These are phyloP conservation scores for Campoplex capitator DNA, from an alignment of 2,888 invertebrate genomes.

Conservation along the genomic window DNA sequence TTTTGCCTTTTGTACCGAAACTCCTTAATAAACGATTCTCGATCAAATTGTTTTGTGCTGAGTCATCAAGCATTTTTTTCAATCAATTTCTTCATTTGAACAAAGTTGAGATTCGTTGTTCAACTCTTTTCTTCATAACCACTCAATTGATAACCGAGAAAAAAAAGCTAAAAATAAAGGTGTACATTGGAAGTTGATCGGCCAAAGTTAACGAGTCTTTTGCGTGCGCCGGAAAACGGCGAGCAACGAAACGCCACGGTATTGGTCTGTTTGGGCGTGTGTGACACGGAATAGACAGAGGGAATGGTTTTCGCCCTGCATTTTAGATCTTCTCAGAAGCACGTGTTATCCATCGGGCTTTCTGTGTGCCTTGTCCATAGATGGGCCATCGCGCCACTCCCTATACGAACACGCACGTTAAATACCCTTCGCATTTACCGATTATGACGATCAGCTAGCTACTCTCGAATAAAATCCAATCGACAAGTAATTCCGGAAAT, in stretches of 20 bases:
- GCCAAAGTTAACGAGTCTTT: slow-evolving; percentile 80
- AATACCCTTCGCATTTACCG: slow-evolving; percentile 71
- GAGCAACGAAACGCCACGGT: slow-evolving; percentile 69
- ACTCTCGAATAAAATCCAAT: slow-evolving; percentile 58
- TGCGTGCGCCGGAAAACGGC: slow-evolving; percentile 80
- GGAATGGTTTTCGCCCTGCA: slow-evolving; percentile 63
- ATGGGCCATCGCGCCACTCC: slow-evolving; percentile 75
- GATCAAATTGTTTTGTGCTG: too few relatives aligned
- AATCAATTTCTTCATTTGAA: neutral
- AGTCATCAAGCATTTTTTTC: neutral
- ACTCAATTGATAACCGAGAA: slow-evolving; percentile 24
- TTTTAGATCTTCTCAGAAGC: slow-evolving; percentile 60
- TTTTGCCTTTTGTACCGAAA: too few relatives aligned
- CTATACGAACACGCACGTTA: slow-evolving; percentile 77
- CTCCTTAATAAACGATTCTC: neutral
- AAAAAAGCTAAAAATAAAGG: neutral
- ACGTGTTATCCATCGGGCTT: slow-evolving; percentile 67
- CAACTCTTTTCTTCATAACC: neutral
- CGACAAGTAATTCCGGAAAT: slow-evolving; percentile 11
- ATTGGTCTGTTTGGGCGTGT: slow-evolving; percentile 35
- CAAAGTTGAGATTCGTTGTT: neutral
- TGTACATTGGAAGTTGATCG: slow-evolving; percentile 45
- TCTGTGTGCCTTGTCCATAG: slow-evolving; percentile 52
- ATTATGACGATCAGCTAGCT: slow-evolving; percentile 69
- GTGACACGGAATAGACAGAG: slow-evolving; percentile 53